Evolutionary conservation across 2,797 vertebrate genomes (phyloP).

Genomic region (Rallus crepitans): DNA sequence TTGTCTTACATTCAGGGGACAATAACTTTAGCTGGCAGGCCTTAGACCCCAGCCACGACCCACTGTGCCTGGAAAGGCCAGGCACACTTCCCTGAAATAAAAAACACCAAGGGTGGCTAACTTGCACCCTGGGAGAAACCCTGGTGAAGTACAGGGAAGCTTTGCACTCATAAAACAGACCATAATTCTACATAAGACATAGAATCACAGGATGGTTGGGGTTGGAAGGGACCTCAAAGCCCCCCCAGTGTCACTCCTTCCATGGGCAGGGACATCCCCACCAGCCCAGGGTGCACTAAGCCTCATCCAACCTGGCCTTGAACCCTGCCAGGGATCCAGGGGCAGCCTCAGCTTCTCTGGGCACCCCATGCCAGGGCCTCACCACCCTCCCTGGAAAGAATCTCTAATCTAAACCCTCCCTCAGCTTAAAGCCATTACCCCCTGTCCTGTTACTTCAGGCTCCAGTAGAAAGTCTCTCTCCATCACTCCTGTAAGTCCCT

Average conservation of each 20-base stretch:
- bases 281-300: accelerated
- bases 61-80: not conserved
- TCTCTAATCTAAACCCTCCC: not conserved
- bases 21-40: not conserved
- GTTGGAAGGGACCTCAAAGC: not conserved
- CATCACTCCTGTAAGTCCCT: not conserved
- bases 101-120: not conserved
- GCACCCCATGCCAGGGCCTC: not conserved
- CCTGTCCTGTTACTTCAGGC: not conserved
- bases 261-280: accelerated
- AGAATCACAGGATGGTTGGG: not conserved
- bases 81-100: not conserved
- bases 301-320: accelerated
- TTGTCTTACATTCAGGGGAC: not conserved
- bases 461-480: not conserved
- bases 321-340: not conserved
- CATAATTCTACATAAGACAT: accelerated
- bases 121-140: not conserved
- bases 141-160: not conserved
- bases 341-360: not conserved
- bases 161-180: not conserved
- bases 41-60: not conserved
- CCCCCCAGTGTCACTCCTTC: accelerated
- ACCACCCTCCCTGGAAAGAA: accelerated
- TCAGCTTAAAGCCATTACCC: not conserved